Evolutionary conservation across 2,113 vertebrate species (phyloP).

Genomic region (Pundamilia nyererei): DNA sequence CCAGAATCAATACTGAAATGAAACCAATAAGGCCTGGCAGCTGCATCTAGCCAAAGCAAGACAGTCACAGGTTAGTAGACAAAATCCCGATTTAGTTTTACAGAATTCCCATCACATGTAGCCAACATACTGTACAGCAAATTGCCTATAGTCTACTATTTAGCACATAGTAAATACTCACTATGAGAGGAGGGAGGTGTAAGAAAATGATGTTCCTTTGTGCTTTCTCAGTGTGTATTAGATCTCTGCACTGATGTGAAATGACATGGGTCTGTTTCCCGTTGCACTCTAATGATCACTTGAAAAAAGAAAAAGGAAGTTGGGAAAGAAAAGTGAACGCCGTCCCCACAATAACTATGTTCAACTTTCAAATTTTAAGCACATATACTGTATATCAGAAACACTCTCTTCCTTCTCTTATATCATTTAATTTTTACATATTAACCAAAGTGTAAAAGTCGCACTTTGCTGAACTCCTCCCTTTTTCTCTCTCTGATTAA

Average conservation of each 20-base stretch:
- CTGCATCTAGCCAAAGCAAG: slow-evolving; percentile 25
- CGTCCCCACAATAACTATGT: not conserved
- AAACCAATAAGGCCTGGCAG: not conserved
- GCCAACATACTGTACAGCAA: not conserved
- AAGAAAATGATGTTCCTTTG: not conserved
- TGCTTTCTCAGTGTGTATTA: not conserved
- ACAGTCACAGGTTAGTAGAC: not conserved
- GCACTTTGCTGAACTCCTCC: not conserved
- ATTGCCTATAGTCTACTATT: not conserved
- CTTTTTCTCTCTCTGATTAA: not conserved
- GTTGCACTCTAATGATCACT: slow-evolving; percentile 3
- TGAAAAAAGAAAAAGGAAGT: slow-evolving; percentile 29
- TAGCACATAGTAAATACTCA: not conserved
- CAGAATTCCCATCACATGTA: not conserved
- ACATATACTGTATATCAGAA: not conserved
- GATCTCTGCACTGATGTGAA: not conserved
- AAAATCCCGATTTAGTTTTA: not conserved
- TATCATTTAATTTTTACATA: not conserved
- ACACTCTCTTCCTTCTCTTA: not conserved
- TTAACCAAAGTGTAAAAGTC: not conserved
- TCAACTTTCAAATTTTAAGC: not conserved
- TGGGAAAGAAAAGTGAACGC: not conserved
- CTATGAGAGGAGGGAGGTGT: not conserved
- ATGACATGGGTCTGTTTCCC: slow-evolving; percentile 46
- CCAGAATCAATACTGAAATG: not conserved